Evolutionary conservation across 1,140 invertebrate genomes (phyloP).

Genomic region (Meloidogyne exigua): DNA sequence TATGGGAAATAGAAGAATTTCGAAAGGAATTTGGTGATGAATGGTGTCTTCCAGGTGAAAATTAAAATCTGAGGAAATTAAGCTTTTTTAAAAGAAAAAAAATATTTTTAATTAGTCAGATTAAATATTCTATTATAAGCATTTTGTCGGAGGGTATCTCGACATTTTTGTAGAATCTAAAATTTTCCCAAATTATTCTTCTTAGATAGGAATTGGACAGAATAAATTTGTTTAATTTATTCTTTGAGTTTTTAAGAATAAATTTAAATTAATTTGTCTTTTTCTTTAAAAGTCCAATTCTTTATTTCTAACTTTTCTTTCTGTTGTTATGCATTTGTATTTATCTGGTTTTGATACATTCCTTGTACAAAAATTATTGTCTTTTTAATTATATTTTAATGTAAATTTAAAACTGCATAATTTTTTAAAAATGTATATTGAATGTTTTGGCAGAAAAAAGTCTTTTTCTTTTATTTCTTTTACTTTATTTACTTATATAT

Average conservation of each 20-base stretch:
- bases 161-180: not conserved
- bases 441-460: no score
- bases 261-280: not conserved
- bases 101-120: not conserved
- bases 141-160: not conserved
- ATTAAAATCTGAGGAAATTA: not conserved
- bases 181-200: not conserved
- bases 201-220: not conserved
- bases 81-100: not conserved
- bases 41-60: not conserved
- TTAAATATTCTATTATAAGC: not conserved
- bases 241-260: not conserved
- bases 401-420: not conserved
- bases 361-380: not conserved
- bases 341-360: not conserved
- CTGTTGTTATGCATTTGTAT: not conserved
- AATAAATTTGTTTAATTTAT: not conserved
- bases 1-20: slow-evolving; percentile 57
- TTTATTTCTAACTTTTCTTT: not conserved
- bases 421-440: not conserved
- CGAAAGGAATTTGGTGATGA: slow-evolving; percentile 24
- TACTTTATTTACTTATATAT: no score
- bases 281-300: no score
- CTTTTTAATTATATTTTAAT: not conserved
- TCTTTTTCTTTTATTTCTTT: no score